phyloP scores from a whole-genome alignment of 2,888 invertebrate genomes.

The Rhorus exstirpatorius region DNA sequence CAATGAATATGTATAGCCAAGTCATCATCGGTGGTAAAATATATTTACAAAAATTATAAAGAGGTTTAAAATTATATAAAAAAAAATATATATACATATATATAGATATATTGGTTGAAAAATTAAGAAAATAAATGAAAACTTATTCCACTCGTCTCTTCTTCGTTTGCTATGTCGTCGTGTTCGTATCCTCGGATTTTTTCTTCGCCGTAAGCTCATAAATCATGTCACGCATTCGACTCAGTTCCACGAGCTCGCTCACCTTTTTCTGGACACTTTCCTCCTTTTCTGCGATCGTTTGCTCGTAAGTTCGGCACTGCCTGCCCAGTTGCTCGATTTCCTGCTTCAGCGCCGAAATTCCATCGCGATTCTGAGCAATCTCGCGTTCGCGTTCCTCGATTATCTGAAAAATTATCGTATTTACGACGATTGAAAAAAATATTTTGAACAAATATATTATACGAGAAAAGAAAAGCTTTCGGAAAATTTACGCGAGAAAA shows the following conservation, averaged over 20 bases:
- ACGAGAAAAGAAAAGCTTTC: too few relatives aligned
- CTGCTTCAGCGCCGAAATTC: constrained; percentile 79
- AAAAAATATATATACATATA: constrained; percentile 45
- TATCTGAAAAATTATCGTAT: constrained; percentile 73
- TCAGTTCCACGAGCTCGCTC: constrained; percentile 78
- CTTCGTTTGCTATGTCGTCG: constrained; percentile 60
- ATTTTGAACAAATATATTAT: too few relatives aligned
- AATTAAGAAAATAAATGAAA: constrained; percentile 27
- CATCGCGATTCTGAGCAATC: constrained; percentile 76
- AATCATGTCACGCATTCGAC: constrained; percentile 83
- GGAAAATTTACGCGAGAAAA: too few relatives aligned
- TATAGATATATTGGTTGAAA: constrained; percentile 37
- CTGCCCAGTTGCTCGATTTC: constrained; percentile 79
- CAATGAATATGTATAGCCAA: constrained; percentile 67
- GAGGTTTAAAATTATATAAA: constrained; percentile 46
- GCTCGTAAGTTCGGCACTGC: constrained; percentile 77
- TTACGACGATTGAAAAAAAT: background rate
- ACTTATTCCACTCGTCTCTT: constrained; percentile 47
- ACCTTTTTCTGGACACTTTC: constrained; percentile 74
- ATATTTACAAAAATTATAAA: constrained; percentile 66
- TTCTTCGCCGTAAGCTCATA: constrained; percentile 81
- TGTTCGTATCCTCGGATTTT: constrained; percentile 75
- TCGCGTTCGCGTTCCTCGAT: constrained; percentile 79
- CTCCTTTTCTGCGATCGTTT: constrained; percentile 79
- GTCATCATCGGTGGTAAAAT: constrained; percentile 65